These are phyloP conservation scores for Oxyteleia sp. DNA, from an alignment of 2,888 invertebrate species.

Conservation along the genomic window DNA sequence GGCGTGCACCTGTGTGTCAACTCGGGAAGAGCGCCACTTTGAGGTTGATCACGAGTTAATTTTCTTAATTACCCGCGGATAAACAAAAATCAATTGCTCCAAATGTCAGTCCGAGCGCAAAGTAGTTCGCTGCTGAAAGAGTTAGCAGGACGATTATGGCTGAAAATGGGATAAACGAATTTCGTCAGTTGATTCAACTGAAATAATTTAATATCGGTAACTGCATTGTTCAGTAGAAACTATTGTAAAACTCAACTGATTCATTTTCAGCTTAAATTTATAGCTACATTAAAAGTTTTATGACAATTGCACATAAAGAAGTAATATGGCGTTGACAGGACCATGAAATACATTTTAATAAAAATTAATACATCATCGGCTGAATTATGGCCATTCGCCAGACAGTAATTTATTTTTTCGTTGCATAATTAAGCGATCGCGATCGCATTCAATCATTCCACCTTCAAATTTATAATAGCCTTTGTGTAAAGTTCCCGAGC, in stretches of 20 bases:
- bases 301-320: constrained; percentile 45
- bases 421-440: constrained; percentile 18
- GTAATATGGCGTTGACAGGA: constrained; percentile 10
- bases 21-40: constrained; percentile 43
- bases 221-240: constrained; percentile 62
- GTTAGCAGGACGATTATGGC: constrained; percentile 54
- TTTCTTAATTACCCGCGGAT: constrained; percentile 49
- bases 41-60: constrained; percentile 52
- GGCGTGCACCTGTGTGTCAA: constrained; percentile 64
- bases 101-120: background rate
- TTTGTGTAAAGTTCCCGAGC: constrained; percentile 16
- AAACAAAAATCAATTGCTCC: background rate
- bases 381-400: constrained; percentile 20
- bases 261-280: constrained; percentile 63
- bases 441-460: constrained; percentile 1
- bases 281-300: constrained; percentile 63
- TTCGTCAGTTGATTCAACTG: constrained; percentile 65
- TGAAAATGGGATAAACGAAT: constrained; percentile 55
- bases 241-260: constrained; percentile 68
- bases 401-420: background rate
- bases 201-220: constrained; percentile 66
- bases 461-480: constrained; percentile 22
- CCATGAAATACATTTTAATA: constrained; percentile 42
- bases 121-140: constrained; percentile 54
- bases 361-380: constrained; percentile 38